phyloP scores from a whole-genome alignment of 2,888 invertebrate genomes.

The Lasioglossum marginatum region DNA sequence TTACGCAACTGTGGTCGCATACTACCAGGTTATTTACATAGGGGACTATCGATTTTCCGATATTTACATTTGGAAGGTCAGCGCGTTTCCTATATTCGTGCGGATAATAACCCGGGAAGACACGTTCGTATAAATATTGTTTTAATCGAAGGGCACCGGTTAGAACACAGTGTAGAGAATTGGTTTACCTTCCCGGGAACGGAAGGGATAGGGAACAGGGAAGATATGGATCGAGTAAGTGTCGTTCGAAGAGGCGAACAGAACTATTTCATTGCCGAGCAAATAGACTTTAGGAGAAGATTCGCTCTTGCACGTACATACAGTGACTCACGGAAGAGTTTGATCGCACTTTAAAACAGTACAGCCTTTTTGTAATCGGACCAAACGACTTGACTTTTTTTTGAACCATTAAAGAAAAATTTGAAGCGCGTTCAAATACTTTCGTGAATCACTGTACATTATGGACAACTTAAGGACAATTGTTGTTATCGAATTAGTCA shows the following conservation, averaged over 20 bases:
- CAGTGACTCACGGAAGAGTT: not conserved
- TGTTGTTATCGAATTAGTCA: no score
- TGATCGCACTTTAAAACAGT: no score
- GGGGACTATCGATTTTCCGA: not conserved
- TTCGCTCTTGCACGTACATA: not conserved
- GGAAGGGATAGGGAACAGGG: not conserved
- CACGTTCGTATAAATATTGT: not conserved
- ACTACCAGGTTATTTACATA: conserved; percentile 9
- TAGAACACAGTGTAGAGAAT: not conserved
- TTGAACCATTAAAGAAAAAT: no score
- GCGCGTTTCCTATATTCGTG: not conserved
- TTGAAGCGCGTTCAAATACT: no score
- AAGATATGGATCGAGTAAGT: not conserved
- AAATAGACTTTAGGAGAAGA: conserved; percentile 9
- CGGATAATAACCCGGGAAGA: not conserved
- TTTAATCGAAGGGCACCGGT: conserved; percentile 11
- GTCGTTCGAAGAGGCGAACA: not conserved
- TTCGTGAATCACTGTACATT: no score
- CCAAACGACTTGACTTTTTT: no score
- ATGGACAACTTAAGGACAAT: no score
- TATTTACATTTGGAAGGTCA: conserved; percentile 9
- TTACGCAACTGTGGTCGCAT: not conserved
- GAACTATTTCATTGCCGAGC: not conserved
- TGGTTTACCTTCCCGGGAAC: not conserved
- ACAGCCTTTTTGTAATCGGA: no score